Percentiles rank a stretch among this genome's conserved stretches.
Evolutionary conservation across 2,113 vertebrate genomes (phyloP).

Genomic region (Brachirus orientalis): DNA sequence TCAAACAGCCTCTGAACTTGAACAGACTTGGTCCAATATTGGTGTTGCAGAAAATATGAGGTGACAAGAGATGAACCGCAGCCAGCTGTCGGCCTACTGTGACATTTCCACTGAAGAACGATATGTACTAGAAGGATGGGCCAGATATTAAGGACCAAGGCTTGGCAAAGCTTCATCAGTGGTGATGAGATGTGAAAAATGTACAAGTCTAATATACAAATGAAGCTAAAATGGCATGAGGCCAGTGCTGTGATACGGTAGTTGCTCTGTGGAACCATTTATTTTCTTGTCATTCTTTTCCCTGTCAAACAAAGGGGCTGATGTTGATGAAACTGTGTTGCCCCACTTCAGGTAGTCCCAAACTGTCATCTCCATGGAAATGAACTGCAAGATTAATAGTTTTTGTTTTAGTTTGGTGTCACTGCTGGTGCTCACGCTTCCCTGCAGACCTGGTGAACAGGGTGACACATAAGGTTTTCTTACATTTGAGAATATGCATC

Average conservation of each 20-base stretch:
- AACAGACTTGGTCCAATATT: conserved; percentile 62
- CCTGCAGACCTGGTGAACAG: not conserved
- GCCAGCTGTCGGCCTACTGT: conserved; percentile 74
- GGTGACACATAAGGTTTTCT: not conserved
- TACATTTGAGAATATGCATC: not conserved
- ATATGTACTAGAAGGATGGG: conserved; percentile 24
- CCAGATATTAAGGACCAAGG: conserved; percentile 33
- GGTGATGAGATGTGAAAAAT: conserved; percentile 61
- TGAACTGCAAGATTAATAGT: conserved; percentile 26
- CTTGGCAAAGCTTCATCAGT: conserved; percentile 33
- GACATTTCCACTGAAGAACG: conserved; percentile 62
- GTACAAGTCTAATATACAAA: conserved; percentile 48
- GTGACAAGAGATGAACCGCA: conserved; percentile 68
- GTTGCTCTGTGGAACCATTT: conserved; percentile 23
- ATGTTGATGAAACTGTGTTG: conserved; percentile 21
- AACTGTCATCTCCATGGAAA: conserved; percentile 27
- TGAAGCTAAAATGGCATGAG: conserved; percentile 33
- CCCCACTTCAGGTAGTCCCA: conserved; percentile 30
- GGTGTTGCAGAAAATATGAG: conserved; percentile 66
- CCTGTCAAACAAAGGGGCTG: conserved; percentile 38
- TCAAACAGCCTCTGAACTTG: conserved; percentile 58
- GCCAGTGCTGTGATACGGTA: conserved; percentile 22
- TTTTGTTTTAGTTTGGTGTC: conserved; percentile 35
- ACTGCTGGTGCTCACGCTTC: conserved; percentile 5
- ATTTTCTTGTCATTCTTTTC: conserved; percentile 37